Evolutionary conservation across 1,140 invertebrate species (phyloP).

Genomic region (Eumeta japonica): DNA sequence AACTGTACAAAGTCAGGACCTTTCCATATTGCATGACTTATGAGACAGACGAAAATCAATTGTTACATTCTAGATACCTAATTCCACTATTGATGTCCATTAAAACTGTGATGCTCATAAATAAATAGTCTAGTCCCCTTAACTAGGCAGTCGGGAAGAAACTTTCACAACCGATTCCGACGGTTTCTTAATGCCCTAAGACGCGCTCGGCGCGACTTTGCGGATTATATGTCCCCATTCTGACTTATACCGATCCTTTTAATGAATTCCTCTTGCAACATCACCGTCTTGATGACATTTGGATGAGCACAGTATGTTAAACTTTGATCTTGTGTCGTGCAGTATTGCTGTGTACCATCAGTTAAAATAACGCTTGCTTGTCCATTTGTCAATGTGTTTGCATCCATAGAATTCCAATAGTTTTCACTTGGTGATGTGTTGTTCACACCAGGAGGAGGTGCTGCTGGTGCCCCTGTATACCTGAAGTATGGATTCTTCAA

Average conservation of each 20-base stretch:
- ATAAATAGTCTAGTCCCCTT: slow-evolving; percentile 53
- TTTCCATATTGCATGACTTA: no score
- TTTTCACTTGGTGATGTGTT: slow-evolving; percentile 88
- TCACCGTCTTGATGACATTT: slow-evolving; percentile 55
- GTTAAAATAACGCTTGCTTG: slow-evolving; percentile 44
- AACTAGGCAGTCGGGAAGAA: slow-evolving; percentile 47
- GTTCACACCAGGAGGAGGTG: slow-evolving; percentile 85
- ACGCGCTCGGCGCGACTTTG: slow-evolving; percentile 46
- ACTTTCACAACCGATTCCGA: slow-evolving; percentile 48
- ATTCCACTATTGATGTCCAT: no score
- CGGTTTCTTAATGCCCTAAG: slow-evolving; percentile 51
- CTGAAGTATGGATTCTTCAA: slow-evolving; percentile 99
- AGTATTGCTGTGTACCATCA: slow-evolving; percentile 45
- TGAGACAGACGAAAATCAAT: no score
- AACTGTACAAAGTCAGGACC: no score
- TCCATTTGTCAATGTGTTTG: slow-evolving; percentile 51
- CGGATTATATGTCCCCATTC: slow-evolving; percentile 56
- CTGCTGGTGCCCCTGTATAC: slow-evolving; percentile 84
- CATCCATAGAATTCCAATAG: slow-evolving; percentile 85
- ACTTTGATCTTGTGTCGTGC: slow-evolving; percentile 38
- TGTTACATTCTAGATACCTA: no score
- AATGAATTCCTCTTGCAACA: slow-evolving; percentile 56
- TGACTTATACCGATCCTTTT: slow-evolving; percentile 56
- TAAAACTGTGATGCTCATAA: no score
- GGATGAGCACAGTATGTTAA: slow-evolving; percentile 40